These are phyloP conservation scores for Pleuronectes platessa DNA, from an alignment of 2,113 vertebrate genomes.

Conservation along the genomic window DNA sequence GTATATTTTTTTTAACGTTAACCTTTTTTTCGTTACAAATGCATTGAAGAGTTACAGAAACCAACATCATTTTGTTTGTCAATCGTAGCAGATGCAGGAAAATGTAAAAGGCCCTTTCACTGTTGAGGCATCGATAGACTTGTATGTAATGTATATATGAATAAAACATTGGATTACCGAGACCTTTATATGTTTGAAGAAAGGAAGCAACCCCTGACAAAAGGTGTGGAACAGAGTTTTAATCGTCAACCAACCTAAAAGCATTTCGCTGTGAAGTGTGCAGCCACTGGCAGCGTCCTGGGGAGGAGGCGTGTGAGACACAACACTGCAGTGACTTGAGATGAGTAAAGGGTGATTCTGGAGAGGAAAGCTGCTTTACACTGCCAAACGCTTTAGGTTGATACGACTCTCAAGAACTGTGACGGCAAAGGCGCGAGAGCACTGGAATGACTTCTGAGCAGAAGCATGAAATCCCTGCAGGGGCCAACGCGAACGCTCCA, in stretches of 20 bases:
- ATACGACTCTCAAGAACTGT: neutral
- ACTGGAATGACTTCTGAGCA: constrained; percentile 47
- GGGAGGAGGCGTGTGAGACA: constrained; percentile 4
- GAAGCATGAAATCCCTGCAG: constrained; percentile 16
- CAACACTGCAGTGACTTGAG: neutral
- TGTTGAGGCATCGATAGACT: neutral
- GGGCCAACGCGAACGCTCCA: neutral
- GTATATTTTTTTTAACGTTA: neutral
- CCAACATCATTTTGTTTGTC: neutral
- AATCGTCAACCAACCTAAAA: neutral
- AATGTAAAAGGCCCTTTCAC: neutral
- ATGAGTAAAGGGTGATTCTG: neutral
- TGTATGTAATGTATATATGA: neutral
- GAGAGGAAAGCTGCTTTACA: constrained; percentile 8
- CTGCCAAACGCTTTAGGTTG: neutral
- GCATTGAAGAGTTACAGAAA: neutral
- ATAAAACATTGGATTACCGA: constrained; percentile 12
- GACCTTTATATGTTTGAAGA: neutral
- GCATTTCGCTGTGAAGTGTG: neutral
- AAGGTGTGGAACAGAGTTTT: neutral
- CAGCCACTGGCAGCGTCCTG: neutral
- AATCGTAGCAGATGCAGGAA: neutral
- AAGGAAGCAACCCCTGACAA: neutral
- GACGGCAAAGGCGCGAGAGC: constrained; percentile 2
- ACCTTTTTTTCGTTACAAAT: neutral